phyloP scores from a whole-genome alignment of 2,888 invertebrate species.

The Malachius bipustulatus region DNA sequence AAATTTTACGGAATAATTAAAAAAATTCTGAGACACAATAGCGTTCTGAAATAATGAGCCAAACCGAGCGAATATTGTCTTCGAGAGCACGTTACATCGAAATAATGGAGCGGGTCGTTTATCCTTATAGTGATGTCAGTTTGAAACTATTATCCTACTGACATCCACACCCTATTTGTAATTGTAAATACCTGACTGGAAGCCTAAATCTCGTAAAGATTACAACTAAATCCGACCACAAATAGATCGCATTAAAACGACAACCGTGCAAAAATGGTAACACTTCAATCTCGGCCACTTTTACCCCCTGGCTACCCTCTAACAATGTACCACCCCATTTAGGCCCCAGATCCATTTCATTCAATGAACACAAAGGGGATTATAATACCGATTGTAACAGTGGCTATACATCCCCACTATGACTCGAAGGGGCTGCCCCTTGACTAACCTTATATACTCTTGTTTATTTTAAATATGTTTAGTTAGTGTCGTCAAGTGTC shows the following conservation, averaged over 20 bases:
- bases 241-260: constrained; percentile 29
- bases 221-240: constrained; percentile 32
- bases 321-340: constrained; percentile 16
- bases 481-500: constrained; percentile 30
- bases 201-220: background rate
- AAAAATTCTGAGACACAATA: too few species aligned
- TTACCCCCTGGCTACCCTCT: constrained; percentile 13
- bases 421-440: constrained; percentile 31
- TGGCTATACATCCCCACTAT: constrained; percentile 31
- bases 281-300: constrained; percentile 24
- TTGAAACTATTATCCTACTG: too few species aligned
- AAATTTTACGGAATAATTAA: too few species aligned
- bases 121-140: too few species aligned
- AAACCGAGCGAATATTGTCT: too few species aligned
- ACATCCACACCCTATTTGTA: background rate
- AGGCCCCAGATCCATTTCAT: constrained; percentile 32
- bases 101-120: too few species aligned
- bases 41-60: too few species aligned
- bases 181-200: background rate
- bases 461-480: constrained; percentile 31
- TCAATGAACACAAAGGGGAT: constrained; percentile 34
- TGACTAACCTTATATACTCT: constrained; percentile 30
- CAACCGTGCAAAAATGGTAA: constrained; percentile 35
- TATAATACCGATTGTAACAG: constrained; percentile 33
- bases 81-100: too few species aligned